phyloP scores from a whole-genome alignment of 2,888 invertebrate genomes.

The Psococerastis gibbosa region DNA sequence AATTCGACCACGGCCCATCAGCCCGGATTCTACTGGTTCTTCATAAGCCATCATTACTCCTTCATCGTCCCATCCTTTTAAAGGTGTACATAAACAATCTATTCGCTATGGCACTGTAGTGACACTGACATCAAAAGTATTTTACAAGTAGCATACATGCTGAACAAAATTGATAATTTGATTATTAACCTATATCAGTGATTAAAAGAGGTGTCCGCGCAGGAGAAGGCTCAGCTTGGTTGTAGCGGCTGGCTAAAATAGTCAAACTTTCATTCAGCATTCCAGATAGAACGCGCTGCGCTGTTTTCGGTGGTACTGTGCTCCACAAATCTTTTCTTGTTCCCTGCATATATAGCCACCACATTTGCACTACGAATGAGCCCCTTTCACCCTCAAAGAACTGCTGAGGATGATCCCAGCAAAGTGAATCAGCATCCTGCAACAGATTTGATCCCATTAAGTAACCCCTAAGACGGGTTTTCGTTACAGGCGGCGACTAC shows the following conservation, averaged over 20 bases:
- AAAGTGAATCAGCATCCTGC: constrained; percentile 56
- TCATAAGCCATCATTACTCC: too few relatives aligned
- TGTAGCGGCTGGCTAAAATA: constrained; percentile 59
- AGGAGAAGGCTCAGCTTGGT: constrained; percentile 49
- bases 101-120: too few relatives aligned
- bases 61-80: too few relatives aligned
- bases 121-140: too few relatives aligned
- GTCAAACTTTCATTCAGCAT: constrained; percentile 72
- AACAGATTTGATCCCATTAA: too few relatives aligned
- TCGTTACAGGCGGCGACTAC: too few relatives aligned
- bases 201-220: constrained; percentile 38
- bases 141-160: too few relatives aligned
- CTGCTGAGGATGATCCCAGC: constrained; percentile 43
- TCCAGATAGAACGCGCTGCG: constrained; percentile 64
- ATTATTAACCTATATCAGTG: constrained; percentile 37
- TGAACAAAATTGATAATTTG: too few relatives aligned
- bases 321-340: constrained; percentile 68
- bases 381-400: constrained; percentile 57
- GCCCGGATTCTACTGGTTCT: too few relatives aligned
- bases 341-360: constrained; percentile 76
- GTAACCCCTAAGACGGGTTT: too few relatives aligned
- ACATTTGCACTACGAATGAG: constrained; percentile 67
- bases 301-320: constrained; percentile 75
- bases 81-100: too few relatives aligned
- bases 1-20: too few relatives aligned